Conservation (phyloP, 1,140 invertebrate genomes). For the Drosophila nannoptera region DNA sequence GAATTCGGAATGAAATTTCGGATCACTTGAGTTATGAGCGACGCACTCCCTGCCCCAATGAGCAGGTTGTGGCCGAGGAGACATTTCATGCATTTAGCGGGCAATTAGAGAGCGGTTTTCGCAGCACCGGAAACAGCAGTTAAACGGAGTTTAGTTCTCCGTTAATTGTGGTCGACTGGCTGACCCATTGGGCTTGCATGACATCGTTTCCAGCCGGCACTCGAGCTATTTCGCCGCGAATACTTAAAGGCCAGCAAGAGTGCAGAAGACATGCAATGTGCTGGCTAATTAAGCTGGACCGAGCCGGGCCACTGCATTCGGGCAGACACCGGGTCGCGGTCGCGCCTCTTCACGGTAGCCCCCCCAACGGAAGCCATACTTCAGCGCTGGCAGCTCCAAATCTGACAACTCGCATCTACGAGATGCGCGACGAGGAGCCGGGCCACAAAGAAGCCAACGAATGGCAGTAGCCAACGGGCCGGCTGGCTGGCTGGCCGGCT, state of each 20-base stretch:
- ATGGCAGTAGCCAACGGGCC: constrained; percentile 34
- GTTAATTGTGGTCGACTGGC: constrained; percentile 43
- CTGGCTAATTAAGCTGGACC: constrained; percentile 64
- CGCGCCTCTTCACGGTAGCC: constrained; percentile 58
- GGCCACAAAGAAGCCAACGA: constrained; percentile 22
- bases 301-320: constrained; percentile 47
- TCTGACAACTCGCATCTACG: constrained; percentile 72
- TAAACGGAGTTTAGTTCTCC: constrained; percentile 30
- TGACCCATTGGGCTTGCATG: constrained; percentile 51
- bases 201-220: constrained; percentile 15
- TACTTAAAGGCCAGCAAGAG: constrained; percentile 54
- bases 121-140: constrained; percentile 2
- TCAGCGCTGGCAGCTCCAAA: constrained; percentile 61
- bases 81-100: not conserved
- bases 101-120: not conserved
- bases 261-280: constrained; percentile 72
- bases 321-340: constrained; percentile 28
- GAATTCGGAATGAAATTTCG: too few relatives aligned
- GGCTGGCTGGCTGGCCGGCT: not conserved
- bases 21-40: too few relatives aligned
- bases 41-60: too few relatives aligned
- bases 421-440: constrained; percentile 57
- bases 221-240: constrained; percentile 45
- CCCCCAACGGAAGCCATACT: constrained; percentile 73
- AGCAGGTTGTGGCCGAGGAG: too few relatives aligned